Base-by-base conservation (phyloP, 2,797 vertebrate genomes). In the Echeneis naucrates region DNA sequence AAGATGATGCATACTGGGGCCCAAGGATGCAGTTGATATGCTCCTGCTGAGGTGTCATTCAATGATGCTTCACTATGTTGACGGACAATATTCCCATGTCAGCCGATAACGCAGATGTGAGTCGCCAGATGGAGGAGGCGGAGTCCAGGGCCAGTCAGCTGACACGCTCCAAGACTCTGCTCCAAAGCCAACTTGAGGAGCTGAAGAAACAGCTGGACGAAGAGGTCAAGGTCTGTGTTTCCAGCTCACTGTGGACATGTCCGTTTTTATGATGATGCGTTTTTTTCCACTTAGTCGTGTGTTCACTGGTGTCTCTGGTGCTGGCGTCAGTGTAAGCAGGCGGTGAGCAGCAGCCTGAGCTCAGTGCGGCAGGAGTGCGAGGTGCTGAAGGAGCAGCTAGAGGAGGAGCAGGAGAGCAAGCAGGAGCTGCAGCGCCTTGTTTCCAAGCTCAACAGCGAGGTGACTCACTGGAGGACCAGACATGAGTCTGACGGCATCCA, bases 371-470 rank as follows among this genome's bases (percentile, higher is more conserved):
- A 95, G 82, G 94, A 95, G 81, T 86, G 85, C 16, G 94, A 94
- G 60, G 89, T 84, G 33, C 80, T 96, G 76, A 95, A 92, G 89
- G 95, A 96, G 84, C 95, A 96, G 88, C 90, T 96, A 77, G 95
- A 96, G 75, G 95, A 96, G 81, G 95, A 96, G 89, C 93, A 95
- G 89, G 95, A 96, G 90, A 94, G 94, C 87, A 95, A 95, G 81
- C 91, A 92, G 77, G 95, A 96, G 88, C 92, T 95, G 66, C 95
- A 96, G 92, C 89, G 95, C 1, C 93, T 94, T 1, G 85, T 95
- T 55, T 95, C 95, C 83, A 95, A 95, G 56, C 94, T 96, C 78
- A 96, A 95, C 92, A 93, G 90, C 1, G 95, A 96, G 61, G 90
- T 91, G 72, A 95, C 95, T 0, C 94, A 92, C 84, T 96, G 95